Evolutionary conservation across 2,113 vertebrate genomes (phyloP), one percentile per base, ranked within the genome.

Genomic region (Mesembrinibis cayennensis): DNA sequence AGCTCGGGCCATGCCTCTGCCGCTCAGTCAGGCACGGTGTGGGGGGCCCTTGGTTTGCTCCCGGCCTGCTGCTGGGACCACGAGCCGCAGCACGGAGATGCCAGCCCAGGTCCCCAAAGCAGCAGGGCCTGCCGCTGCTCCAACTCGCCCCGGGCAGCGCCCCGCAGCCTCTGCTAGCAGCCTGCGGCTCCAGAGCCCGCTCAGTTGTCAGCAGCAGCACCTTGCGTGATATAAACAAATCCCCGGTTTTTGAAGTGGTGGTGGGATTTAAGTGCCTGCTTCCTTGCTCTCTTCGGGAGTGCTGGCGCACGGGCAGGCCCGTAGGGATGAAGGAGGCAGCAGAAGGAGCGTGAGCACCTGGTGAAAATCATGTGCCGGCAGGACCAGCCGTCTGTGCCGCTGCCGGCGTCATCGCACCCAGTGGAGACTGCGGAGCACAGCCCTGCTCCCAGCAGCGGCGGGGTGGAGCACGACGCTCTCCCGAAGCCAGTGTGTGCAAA

Each of bases 11-110:
- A 1, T 44, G 56, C 12, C 62, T 65, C 61, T 85, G 61, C 61
- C 1, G 1, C 79, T 92, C 17, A 18, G 11, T 0, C 1, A 3
- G 70, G 53, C 66, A 42, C 0, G 0, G 38, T 1, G 2, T 0
- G 0, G 40, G 22, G 26, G 29, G 19, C 16, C 40, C 12, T 88
- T 49, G 8, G 23, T 38, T 36, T 62, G 42, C 16, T 69, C 38
- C 32, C 44, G 50, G n/a, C 16, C 29, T 71, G 53, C 52, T 79
- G 34, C n/a, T 38, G 66, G 62, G 66, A 55, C 74, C 44, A 19
- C 1, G 4, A 47, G 45, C 32, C 2, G 1, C 58, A 87, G 36
- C 55, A 70, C 0, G 0, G 72, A 42, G 55, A 42, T 61, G 52
- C 38, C 65, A 73, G 55, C 45, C 32, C 44, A 30, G 20, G 15